These are phyloP conservation scores for Drosophila yooni DNA, from an alignment of 2,888 invertebrate species.

Conservation along the genomic window DNA sequence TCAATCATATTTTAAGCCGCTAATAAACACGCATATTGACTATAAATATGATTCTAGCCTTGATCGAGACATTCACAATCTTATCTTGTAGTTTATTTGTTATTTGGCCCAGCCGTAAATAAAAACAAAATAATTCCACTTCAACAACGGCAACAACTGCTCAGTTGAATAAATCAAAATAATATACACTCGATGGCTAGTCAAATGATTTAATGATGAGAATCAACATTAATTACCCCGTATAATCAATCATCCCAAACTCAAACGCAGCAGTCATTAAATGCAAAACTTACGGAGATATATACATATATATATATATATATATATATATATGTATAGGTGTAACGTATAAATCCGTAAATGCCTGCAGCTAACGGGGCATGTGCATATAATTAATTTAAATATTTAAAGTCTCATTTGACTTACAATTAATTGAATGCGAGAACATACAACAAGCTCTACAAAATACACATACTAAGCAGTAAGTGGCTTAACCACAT, in stretches of 20 bases:
- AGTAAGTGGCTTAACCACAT: conserved; percentile 17
- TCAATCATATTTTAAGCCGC: conserved; percentile 40
- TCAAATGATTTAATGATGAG: conserved; percentile 24
- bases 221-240: conserved; percentile 16
- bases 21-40: conserved; percentile 36
- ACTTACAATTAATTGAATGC: conserved; percentile 5
- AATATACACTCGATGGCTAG: conserved; percentile 21
- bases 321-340: not conserved
- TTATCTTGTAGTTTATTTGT: conserved; percentile 33
- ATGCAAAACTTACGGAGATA: conserved; percentile 50
- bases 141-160: conserved; percentile 15
- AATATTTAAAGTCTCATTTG: conserved; percentile 16
- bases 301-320: not conserved
- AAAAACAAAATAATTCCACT: conserved; percentile 15
- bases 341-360: not conserved
- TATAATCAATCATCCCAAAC: conserved; percentile 60
- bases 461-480: not conserved
- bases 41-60: conserved; percentile 37
- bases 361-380: conserved; percentile 10
- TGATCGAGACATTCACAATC: conserved; percentile 40
- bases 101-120: conserved; percentile 12
- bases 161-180: conserved; percentile 48
- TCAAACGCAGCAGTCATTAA: conserved; percentile 43
- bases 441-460: not conserved
- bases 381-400: conserved; percentile 16